Evolutionary conservation across 2,888 invertebrate genomes (phyloP).

Genomic region (Plagodis pulveraria): DNA sequence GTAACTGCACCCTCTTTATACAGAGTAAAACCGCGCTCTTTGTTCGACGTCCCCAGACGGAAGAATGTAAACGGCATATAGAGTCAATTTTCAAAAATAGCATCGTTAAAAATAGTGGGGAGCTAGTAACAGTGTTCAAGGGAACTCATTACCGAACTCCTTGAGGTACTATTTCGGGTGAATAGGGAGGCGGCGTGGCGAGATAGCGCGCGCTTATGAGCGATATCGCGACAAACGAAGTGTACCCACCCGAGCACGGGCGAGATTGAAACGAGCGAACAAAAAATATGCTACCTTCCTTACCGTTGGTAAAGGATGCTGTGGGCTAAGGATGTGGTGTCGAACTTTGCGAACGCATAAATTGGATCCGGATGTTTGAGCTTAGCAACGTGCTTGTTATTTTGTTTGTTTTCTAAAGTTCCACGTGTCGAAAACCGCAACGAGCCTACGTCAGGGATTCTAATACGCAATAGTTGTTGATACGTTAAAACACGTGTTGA

Average conservation of each 20-base stretch:
- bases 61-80: constrained; percentile 44
- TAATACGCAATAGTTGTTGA: constrained; percentile 24
- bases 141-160: constrained; percentile 82
- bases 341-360: constrained; percentile 39
- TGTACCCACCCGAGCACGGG: constrained; percentile 45
- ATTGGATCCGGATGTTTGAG: constrained; percentile 38
- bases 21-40: constrained; percentile 28
- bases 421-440: constrained; percentile 31
- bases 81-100: constrained; percentile 67
- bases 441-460: constrained; percentile 28
- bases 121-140: constrained; percentile 68
- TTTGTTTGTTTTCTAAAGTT: constrained; percentile 40
- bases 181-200: constrained; percentile 67
- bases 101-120: constrained; percentile 70
- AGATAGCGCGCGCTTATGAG: constrained; percentile 78
- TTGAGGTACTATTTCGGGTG: constrained; percentile 82
- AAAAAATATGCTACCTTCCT: constrained; percentile 32
- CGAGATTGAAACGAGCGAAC: constrained; percentile 31
- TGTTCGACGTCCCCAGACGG: constrained; percentile 34
- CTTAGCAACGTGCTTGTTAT: constrained; percentile 38
- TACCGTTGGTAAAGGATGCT: constrained; percentile 30
- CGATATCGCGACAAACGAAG: constrained; percentile 81
- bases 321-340: constrained; percentile 38
- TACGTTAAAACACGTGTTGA: constrained; percentile 24
- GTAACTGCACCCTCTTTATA: constrained; percentile 24